These are phyloP conservation scores for Tragelaphus scriptus DNA, from an alignment of 2,113 vertebrate genomes.

Conservation along the genomic window DNA sequence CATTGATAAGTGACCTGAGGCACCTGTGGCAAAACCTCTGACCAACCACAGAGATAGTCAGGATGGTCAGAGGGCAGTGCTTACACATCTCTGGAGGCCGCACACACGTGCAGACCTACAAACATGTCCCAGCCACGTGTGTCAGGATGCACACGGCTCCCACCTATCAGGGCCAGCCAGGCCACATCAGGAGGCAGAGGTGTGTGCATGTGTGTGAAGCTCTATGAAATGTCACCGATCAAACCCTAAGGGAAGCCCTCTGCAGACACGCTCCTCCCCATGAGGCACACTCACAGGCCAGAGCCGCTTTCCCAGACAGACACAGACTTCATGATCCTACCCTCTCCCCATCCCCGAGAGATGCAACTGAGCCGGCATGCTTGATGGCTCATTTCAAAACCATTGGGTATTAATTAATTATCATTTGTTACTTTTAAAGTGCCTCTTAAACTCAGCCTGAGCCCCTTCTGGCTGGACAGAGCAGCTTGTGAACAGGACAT, in stretches of 20 bases:
- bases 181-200: not conserved
- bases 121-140: not conserved
- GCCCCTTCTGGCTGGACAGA: not conserved
- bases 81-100: not conserved
- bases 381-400: not conserved
- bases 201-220: not conserved
- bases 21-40: not conserved
- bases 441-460: not conserved
- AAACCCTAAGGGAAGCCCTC: not conserved
- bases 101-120: not conserved
- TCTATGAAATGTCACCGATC: fast-evolving
- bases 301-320: not conserved
- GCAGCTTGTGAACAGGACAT: not conserved
- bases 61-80: not conserved
- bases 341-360: not conserved
- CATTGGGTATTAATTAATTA: not conserved
- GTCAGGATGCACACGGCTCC: not conserved
- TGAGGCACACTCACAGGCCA: not conserved
- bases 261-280: not conserved
- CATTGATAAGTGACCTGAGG: not conserved
- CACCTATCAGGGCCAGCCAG: not conserved
- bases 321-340: not conserved
- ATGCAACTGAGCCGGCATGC: not conserved
- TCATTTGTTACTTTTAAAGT: not conserved
- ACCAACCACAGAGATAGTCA: not conserved